A percentile compares a stretch with the other conserved stretches of the same genome.
Conservation (phyloP, 2,113 vertebrate species). For the Daphoenositta chrysoptera region DNA sequence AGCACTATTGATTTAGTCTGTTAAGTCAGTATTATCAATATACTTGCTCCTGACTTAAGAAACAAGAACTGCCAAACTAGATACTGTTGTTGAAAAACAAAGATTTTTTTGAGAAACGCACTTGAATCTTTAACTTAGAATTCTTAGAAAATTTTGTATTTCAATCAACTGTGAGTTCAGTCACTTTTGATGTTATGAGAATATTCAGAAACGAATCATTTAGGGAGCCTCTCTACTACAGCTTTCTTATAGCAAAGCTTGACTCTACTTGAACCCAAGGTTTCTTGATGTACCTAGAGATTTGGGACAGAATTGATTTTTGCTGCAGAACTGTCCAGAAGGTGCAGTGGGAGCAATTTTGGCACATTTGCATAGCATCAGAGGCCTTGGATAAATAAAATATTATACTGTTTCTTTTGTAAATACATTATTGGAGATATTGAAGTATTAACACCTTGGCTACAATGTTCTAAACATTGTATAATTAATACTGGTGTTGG, state of each 20-base stretch:
- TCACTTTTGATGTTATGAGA: neutral
- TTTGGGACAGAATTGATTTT: neutral
- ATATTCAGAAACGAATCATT: neutral
- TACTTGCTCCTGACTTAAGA: neutral
- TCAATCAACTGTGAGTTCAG: neutral
- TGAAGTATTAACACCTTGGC: neutral
- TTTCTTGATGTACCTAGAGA: neutral
- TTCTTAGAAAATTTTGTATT: neutral
- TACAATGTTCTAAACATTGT: neutral
- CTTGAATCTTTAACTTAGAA: neutral
- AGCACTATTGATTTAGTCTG: neutral
- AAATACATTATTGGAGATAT: neutral
- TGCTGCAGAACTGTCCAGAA: neutral
- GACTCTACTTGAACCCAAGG: neutral
- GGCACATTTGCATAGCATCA: neutral
- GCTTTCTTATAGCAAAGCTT: neutral
- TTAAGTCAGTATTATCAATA: neutral
- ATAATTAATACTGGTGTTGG: neutral
- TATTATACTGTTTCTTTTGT: neutral
- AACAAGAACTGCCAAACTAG: neutral
- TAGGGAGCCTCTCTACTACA: neutral
- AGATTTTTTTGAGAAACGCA: neutral
- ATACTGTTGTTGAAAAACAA: neutral
- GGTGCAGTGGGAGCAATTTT: neutral
- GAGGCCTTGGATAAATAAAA: neutral